phyloP scores from a whole-genome alignment of 2,888 invertebrate species.

The Leptopilina drosophilae region DNA sequence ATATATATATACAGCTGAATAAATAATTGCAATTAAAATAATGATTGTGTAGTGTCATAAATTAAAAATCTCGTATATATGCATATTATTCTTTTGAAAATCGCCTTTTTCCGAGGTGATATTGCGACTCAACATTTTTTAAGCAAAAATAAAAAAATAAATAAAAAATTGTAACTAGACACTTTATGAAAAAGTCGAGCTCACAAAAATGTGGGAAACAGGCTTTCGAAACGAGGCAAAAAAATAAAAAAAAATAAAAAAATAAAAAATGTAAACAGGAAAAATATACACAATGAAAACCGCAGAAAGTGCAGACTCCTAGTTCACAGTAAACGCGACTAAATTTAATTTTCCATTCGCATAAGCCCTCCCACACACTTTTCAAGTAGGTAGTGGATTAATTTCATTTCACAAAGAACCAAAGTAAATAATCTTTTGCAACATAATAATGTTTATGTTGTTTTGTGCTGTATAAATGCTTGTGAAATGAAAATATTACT shows the following conservation, averaged over 20 bases:
- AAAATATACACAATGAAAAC: slow-evolving; percentile 9
- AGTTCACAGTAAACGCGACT: neutral
- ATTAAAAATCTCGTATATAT: neutral
- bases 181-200: slow-evolving; percentile 8
- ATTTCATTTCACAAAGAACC: neutral
- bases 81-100: neutral
- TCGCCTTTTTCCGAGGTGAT: neutral
- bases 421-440: slow-evolving; percentile 2
- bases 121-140: slow-evolving; percentile 6
- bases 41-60: neutral
- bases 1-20: too few species aligned
- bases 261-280: slow-evolving; percentile 7
- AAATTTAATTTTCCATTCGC: slow-evolving; percentile 24
- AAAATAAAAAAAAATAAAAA: neutral
- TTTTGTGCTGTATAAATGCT: too few species aligned
- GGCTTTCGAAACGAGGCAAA: neutral
- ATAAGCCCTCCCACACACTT: neutral
- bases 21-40: too few species aligned
- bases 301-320: slow-evolving; percentile 5
- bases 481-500: too few species aligned
- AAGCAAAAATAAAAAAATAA: neutral
- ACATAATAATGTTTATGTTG: neutral
- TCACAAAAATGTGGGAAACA: neutral
- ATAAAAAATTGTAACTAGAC: neutral
- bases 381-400: neutral